Conservation (phyloP, 2,113 vertebrate species). For the Cheirogaleus medius region DNA sequence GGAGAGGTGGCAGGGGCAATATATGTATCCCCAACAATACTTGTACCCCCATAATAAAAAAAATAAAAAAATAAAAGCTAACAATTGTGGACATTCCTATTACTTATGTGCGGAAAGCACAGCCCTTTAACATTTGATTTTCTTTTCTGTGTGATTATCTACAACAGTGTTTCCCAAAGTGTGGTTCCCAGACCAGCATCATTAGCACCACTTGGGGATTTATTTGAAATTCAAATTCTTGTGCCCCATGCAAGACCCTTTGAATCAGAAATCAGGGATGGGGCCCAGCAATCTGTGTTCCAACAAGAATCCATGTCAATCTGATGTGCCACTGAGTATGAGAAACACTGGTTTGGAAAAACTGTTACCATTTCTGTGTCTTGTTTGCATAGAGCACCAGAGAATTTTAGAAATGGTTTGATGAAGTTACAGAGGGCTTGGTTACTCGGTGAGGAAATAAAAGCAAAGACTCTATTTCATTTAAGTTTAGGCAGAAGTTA, state of each 20-base stretch:
- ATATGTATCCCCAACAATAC: too few species aligned
- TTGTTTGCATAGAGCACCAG: neutral
- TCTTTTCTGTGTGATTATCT: neutral
- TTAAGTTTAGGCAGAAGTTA: conserved; percentile 45
- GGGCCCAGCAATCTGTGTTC: neutral
- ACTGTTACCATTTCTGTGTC: neutral
- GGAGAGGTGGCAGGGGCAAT: too few species aligned
- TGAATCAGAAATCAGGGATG: neutral
- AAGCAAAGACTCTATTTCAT: conserved; percentile 28
- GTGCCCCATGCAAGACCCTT: neutral
- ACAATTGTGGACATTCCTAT: neutral
- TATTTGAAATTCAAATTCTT: neutral
- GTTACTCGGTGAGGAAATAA: neutral
- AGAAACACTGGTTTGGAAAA: neutral
- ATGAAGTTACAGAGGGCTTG: neutral
- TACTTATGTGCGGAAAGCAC: neutral
- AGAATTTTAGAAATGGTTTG: neutral
- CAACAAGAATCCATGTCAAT: neutral
- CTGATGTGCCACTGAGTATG: neutral
- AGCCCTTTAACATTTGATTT: neutral
- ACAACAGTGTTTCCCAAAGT: neutral
- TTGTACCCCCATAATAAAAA: too few species aligned
- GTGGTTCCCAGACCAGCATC: neutral
- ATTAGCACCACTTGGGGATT: neutral
- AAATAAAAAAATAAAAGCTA: neutral